Base-by-base conservation (phyloP, 2,113 vertebrate genomes). In the Rhinoderma darwinii region DNA sequence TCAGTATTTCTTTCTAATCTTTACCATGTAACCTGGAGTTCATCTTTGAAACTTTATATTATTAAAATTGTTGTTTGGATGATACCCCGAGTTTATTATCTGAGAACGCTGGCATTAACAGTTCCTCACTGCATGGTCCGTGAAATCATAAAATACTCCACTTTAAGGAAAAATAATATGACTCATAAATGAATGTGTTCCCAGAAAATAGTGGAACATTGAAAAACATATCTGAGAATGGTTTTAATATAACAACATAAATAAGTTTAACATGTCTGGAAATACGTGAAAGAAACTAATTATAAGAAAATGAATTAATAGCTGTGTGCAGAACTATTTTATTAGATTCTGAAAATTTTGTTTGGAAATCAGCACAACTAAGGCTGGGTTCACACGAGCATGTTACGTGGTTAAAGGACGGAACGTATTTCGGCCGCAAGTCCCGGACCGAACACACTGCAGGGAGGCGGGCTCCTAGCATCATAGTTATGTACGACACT, bases 171-270 rank as follows among this genome's bases (percentile, higher is more conserved):
- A 43, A 35, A 17, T 37, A 81, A 63, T 43, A 27, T 81, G 54
- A 81, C 37, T 63, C 78, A 81, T 41, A 61, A 41, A 61, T 81
- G 11, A 61, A 81, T 20, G 37, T 59, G 56, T 81, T 61, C 54
- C 54, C 78, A 81, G 78, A 81, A 81, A 61, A 81, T 27, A 81
- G 37, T 2, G 25, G 35, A 61, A 61, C 78, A 43, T 1, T 81
- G 54, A 81, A 81, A 41, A 81, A 59, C 37, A 72, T 63, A 63
- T 59, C 43, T 79, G 50, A 1, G 35, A 79, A 56, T 79, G 30
- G 50, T 79, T 79, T 59, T 59, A 20, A 79, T 79, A 56, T 59
- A 25, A 15, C 50, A 39, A 56, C 51, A n/a, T 27, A 37, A 20
- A 37, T 37, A 37, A 35, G 1, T 79, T 54, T 18, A 78, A 9